These are phyloP conservation scores for Neoseiulus cucumeris DNA, from an alignment of 1,140 invertebrate genomes.

Conservation along the genomic window DNA sequence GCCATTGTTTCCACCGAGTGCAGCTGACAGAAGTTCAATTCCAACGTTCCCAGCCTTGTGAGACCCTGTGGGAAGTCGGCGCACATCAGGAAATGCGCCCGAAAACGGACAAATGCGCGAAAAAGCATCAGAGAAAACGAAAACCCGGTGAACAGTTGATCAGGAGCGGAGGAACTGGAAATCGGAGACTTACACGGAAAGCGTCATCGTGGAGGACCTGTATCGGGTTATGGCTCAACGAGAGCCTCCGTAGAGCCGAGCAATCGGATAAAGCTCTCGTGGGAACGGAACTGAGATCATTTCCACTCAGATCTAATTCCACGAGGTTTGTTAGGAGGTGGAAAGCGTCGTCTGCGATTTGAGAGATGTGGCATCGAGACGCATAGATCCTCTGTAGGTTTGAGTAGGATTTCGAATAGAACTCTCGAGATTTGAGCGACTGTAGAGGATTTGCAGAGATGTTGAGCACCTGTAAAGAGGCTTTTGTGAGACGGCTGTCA, in stretches of 20 bases:
- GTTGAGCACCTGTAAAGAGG: conserved; percentile 57
- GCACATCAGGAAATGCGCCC: neutral
- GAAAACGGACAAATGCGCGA: no score
- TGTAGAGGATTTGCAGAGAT: conserved; percentile 64
- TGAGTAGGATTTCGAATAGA: conserved; percentile 49
- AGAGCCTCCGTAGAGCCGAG: conserved; percentile 46
- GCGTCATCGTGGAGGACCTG: conserved; percentile 42
- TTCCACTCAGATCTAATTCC: conserved; percentile 53
- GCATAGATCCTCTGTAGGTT: conserved; percentile 68
- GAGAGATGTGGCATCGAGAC: conserved; percentile 52
- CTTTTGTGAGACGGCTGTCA: no score
- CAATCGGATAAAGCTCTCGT: conserved; percentile 45
- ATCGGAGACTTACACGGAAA: conserved; percentile 31
- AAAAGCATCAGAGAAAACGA: no score
- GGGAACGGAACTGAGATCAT: conserved; percentile 44
- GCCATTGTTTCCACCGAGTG: neutral
- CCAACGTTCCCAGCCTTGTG: neutral
- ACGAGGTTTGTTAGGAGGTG: conserved; percentile 28
- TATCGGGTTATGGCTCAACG: conserved; percentile 49
- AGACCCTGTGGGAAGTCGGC: neutral
- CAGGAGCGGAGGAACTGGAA: no score
- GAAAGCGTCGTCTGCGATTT: conserved; percentile 44
- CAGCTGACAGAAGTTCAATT: neutral
- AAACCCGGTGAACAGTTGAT: no score
- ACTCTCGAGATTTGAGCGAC: conserved; percentile 53